Base-by-base conservation (phyloP, 2,888 invertebrate species). In the Thereva nobilitata region DNA sequence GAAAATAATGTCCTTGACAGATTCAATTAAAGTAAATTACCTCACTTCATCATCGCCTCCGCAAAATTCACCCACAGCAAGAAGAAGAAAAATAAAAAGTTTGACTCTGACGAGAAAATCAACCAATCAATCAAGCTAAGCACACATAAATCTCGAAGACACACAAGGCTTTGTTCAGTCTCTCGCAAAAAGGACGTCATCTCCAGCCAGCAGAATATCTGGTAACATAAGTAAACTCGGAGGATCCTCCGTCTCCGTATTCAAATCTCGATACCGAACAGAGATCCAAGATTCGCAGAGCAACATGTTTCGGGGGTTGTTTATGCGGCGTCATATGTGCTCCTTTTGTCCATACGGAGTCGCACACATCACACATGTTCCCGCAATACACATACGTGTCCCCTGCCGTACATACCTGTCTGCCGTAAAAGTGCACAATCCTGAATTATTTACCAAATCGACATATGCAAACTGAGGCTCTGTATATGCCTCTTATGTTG, bases 341-440 rank as follows among this genome's bases (percentile, higher is more conserved):
- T 72, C 68, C 71, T 69, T 67, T 71, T 64, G 74, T 79, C 80
- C 80, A 80, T 80, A 80, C 79, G 80, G 80, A 78, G 37, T 76
- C 77, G 76, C 80, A 78, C 79, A 80, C 75, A 78, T 80, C 80
- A 79, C 79, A 79, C 80, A 79, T 79, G 79, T 78, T 79, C 75
- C 76, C 75, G 23, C 74, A 55, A 59, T 75, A 78, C 77, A 75
- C 75, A 78, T 76, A 73, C 76, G 77, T 77, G 75, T 76, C 45
- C n/a, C 35, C 8, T 2, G 23, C 23, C 35, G 38, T 44, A 59
- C 59, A 59, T 49, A 59, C 59, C 49, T 59, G 59, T 47, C 59
- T 37, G 59, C 49, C 49, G n/a, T 49, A 59, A 59, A 59, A 59
- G 49, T 59, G 9, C 47, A 38, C 59, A 35, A 49, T 59, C 59